A percentile compares a stretch with the other conserved stretches of the same genome.
phyloP scores from a whole-genome alignment of 2,888 invertebrate species.

The Scrobipalpa costella region DNA sequence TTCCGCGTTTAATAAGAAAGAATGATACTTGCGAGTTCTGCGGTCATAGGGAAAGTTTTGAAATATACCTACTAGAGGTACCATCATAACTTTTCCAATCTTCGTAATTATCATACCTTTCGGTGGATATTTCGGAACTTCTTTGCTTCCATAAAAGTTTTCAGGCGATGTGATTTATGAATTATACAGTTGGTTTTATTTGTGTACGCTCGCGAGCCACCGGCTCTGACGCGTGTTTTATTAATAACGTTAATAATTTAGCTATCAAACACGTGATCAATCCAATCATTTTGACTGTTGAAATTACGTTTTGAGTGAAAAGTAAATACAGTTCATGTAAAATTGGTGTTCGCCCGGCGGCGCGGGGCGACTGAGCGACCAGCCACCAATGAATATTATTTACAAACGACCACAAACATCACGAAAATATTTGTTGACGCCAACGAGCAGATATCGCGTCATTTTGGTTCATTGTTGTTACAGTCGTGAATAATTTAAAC shows the following conservation, averaged over 20 bases:
- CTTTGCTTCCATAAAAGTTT: constrained; percentile 8
- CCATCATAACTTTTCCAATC: constrained; percentile 29
- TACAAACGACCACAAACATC: constrained; percentile 67
- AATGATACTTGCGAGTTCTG: constrained; percentile 52
- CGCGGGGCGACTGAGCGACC: constrained; percentile 23
- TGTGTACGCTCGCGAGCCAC: not conserved
- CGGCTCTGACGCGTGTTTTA: not conserved
- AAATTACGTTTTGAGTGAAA: constrained; percentile 49
- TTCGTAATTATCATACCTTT: constrained; percentile 24
- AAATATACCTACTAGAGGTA: constrained; percentile 49
- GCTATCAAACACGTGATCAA: constrained; percentile 32
- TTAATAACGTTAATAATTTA: constrained; percentile 48
- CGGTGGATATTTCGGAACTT: constrained; percentile 14
- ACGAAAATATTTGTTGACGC: constrained; percentile 59
- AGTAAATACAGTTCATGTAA: constrained; percentile 61
- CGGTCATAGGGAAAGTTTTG: constrained; percentile 52
- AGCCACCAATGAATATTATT: constrained; percentile 47
- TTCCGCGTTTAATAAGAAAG: constrained; percentile 60
- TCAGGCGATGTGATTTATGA: constrained; percentile 12
- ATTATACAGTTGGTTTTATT: constrained; percentile 6
- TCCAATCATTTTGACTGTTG: constrained; percentile 45
- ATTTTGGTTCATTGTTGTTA: constrained; percentile 22
- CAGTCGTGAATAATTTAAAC: constrained; percentile 18
- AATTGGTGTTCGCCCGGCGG: constrained; percentile 63
- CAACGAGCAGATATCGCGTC: constrained; percentile 44